A percentile compares a stretch with the other conserved stretches of the same genome.
phyloP scores from a whole-genome alignment of 2,888 invertebrate species.

The Geotrupes spiniger region DNA sequence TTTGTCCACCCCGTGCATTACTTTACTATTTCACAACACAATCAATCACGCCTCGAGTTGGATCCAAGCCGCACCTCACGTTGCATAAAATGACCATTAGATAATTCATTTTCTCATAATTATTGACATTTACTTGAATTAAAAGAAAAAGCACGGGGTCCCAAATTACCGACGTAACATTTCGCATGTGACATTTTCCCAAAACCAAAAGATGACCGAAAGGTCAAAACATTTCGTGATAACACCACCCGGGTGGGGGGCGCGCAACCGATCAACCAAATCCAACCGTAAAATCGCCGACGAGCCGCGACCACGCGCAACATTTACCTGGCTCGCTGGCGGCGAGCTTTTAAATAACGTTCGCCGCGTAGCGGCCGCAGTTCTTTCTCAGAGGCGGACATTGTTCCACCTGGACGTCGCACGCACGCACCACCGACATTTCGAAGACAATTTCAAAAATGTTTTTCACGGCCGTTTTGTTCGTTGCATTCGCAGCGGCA shows the following conservation, averaged over 20 bases:
- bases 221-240: slow-evolving; percentile 9
- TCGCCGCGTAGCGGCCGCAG: slow-evolving; percentile 36
- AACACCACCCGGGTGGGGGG: neutral
- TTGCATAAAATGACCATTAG: no score
- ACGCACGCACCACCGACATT: no score
- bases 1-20: no score
- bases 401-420: slow-evolving; percentile 32
- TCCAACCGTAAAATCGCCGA: slow-evolving; percentile 11
- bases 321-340: slow-evolving; percentile 26
- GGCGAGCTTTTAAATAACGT: slow-evolving; percentile 44
- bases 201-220: no score
- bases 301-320: slow-evolving; percentile 7
- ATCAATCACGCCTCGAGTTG: no score
- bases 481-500: slow-evolving; percentile 27
- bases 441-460: slow-evolving; percentile 32
- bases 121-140: no score
- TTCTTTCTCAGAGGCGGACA: slow-evolving; percentile 38
- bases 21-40: no score
- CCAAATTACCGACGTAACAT: no score
- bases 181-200: no score
- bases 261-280: slow-evolving; percentile 17
- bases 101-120: no score
- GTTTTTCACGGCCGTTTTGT: slow-evolving; percentile 31
- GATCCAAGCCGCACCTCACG: no score
- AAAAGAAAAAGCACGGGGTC: no score